These are phyloP conservation scores for Nebria salina DNA, from an alignment of 2,888 invertebrate species.

Conservation along the genomic window DNA sequence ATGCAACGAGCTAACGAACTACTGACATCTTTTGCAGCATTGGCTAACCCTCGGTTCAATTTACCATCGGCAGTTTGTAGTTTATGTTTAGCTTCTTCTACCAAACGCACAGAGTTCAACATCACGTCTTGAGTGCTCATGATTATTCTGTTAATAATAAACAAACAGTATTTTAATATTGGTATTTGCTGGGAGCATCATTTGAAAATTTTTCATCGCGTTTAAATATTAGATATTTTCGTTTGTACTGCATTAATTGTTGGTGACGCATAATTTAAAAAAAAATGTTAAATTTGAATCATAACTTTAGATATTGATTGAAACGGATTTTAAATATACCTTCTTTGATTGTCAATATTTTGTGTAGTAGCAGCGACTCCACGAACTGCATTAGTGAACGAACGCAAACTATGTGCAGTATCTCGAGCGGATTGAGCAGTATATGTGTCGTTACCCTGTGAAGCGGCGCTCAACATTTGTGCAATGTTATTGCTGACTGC, in stretches of 20 bases:
- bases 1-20: constrained; percentile 73
- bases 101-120: constrained; percentile 77
- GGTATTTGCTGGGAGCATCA: too few species aligned
- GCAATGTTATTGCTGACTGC: constrained; percentile 85
- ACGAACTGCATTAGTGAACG: constrained; percentile 76
- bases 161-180: not conserved
- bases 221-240: too few species aligned
- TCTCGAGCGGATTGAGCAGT: constrained; percentile 84
- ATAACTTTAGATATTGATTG: too few species aligned
- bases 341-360: constrained; percentile 65
- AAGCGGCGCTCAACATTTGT: constrained; percentile 85
- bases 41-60: constrained; percentile 72
- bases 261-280: too few species aligned
- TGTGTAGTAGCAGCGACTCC: constrained; percentile 80
- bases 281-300: too few species aligned
- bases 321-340: not conserved
- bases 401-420: constrained; percentile 79
- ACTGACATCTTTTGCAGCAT: constrained; percentile 78
- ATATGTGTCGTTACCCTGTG: constrained; percentile 82
- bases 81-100: constrained; percentile 84
- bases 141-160: constrained; percentile 65
- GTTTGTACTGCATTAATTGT: too few species aligned
- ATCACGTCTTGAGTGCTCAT: constrained; percentile 83
- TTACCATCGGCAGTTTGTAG: constrained; percentile 72
- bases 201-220: too few species aligned